These are phyloP conservation scores for Hesperia comma DNA, from an alignment of 2,888 invertebrate genomes.

Conservation along the genomic window DNA sequence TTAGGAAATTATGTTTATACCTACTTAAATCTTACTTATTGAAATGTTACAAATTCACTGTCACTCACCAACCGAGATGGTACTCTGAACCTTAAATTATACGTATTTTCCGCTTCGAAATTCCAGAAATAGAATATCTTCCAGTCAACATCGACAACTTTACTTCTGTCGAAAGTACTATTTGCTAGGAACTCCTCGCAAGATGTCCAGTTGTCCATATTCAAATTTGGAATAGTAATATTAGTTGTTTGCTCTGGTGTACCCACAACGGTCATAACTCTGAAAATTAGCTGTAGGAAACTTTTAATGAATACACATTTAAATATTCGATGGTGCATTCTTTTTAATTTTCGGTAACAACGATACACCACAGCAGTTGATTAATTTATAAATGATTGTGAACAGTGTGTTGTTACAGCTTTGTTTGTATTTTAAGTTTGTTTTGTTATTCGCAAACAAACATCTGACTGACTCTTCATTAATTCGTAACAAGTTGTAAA, in stretches of 20 bases:
- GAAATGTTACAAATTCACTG: neutral
- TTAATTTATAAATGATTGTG: neutral
- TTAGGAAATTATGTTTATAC: too few species aligned
- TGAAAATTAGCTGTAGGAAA: neutral
- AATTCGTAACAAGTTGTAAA: neutral
- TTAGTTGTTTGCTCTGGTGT: neutral
- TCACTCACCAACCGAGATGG: conserved; percentile 55
- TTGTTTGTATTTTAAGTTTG: neutral
- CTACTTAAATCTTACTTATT: neutral
- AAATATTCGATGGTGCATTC: neutral
- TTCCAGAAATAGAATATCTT: conserved; percentile 67
- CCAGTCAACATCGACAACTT: conserved; percentile 62
- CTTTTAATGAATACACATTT: neutral
- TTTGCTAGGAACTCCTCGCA: conserved; percentile 61
- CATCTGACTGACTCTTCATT: neutral
- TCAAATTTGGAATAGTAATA: conserved; percentile 17
- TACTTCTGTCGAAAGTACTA: conserved; percentile 49
- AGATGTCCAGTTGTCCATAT: conserved; percentile 54
- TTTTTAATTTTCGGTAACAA: neutral
- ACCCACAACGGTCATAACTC: neutral
- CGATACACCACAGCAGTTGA: neutral
- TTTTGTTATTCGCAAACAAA: neutral
- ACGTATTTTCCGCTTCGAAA: conserved; percentile 49
- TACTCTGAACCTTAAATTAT: conserved; percentile 56
- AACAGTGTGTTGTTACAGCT: neutral